A percentile compares a stretch with the other conserved stretches of the same genome.
phyloP scores from a whole-genome alignment of 2,888 invertebrate genomes.

The Nudaria mundana region DNA sequence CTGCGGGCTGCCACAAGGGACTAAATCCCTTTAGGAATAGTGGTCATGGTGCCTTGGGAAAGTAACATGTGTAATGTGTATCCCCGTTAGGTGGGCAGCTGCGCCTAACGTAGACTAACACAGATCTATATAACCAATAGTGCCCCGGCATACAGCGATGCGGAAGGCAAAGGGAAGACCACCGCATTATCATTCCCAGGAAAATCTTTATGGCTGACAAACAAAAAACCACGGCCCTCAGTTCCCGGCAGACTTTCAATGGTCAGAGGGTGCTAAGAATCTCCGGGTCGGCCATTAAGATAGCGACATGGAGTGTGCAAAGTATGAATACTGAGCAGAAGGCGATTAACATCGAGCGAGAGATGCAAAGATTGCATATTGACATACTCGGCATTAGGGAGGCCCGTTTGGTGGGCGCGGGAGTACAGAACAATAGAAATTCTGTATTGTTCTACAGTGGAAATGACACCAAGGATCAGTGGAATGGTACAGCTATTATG shows the following conservation, averaged over 20 bases:
- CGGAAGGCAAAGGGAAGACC: not conserved
- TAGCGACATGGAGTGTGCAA: not conserved
- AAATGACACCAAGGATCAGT: no score
- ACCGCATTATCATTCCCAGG: not conserved
- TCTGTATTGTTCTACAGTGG: no score
- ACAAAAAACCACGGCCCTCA: conserved; percentile 1
- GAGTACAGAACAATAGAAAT: not conserved
- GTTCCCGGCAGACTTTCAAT: conserved; percentile 9
- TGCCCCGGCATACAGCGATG: no score
- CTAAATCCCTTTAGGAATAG: no score
- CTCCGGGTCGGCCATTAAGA: not conserved
- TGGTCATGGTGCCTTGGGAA: no score
- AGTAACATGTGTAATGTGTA: no score
- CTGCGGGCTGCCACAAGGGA: no score
- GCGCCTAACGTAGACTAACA: no score
- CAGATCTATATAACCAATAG: no score
- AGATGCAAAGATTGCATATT: not conserved
- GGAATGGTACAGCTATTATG: not conserved
- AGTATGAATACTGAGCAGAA: not conserved
- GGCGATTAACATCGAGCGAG: not conserved
- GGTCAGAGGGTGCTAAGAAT: not conserved
- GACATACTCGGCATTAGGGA: not conserved
- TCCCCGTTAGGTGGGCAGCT: no score
- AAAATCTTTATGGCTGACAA: not conserved
- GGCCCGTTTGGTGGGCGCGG: not conserved